A percentile compares a stretch with the other conserved stretches of the same genome.
Conservation (phyloP, 2,888 invertebrate species). For the Tetheella fluctuosa region DNA sequence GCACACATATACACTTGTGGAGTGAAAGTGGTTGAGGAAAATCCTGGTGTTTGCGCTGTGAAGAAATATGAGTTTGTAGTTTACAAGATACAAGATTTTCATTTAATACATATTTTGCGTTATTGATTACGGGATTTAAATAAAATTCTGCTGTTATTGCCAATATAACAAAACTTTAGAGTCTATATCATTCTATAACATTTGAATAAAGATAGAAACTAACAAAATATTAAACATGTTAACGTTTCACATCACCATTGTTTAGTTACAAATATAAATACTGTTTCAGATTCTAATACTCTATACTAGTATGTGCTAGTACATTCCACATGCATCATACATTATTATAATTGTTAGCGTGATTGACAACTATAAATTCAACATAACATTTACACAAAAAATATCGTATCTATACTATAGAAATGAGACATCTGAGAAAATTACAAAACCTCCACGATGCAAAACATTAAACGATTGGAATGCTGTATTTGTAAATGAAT, state of each 20-base stretch:
- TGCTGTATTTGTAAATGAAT: neutral
- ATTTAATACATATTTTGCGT: no score
- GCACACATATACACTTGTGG: conserved; percentile 1
- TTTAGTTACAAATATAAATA: no score
- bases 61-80: neutral
- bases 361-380: neutral
- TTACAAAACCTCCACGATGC: neutral
- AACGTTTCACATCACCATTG: no score
- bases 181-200: no score
- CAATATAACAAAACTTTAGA: no score
- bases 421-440: neutral
- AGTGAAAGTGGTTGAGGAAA: conserved; percentile 52
- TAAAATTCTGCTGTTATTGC: no score
- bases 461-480: neutral
- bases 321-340: neutral
- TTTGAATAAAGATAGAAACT: no score
- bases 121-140: no score
- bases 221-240: no score
- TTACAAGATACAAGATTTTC: neutral
- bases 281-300: no score
- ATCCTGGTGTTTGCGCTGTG: conserved; percentile 35
- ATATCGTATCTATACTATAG: neutral
- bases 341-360: conserved; percentile 3
- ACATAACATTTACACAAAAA: neutral
- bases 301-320: no score